Evolutionary conservation across 37 sponge, comb jelly and placozoan genomes (phyloP), one percentile per base, ranked within the genome.

Genomic region (Agelas oroides): DNA sequence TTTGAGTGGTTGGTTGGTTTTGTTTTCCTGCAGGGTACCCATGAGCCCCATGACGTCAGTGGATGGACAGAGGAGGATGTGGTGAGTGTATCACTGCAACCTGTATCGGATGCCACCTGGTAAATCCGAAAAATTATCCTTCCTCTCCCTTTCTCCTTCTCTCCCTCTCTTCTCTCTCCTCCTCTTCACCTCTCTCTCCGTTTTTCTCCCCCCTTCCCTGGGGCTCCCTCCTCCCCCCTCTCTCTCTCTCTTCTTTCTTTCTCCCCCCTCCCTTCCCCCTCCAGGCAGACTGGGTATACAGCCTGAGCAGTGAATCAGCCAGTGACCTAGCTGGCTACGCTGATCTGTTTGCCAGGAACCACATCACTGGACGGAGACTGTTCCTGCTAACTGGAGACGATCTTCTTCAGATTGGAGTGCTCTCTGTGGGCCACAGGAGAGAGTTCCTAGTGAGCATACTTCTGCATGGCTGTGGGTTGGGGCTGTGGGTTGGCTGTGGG

Each of bases 11-110:
- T 61, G 27, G 18, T 56, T 19, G 15, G 58, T 56, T 18, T 5
- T 59, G 13, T 33, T 37, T 77, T 8, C 63, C 46, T 52, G 27
- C 65, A 38, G 24, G 16, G 65, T 30, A 23, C 68, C 38, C 77
- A 15, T 32, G 88, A 88, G 70, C 24, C 39, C 5, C 83, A 86
- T 58, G 84, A 89, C 53, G 87, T 90, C 3, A 74, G 64, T 56
- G 57, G 38, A 36, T 93, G 94, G 94, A 65, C 84, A n/a, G 94
- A 93, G 63, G 84, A 89, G 15, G 94, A 93, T 18, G 94, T 90
- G 52, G 94, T 89, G 54, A n/a, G 75, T 32, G 52, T 0, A 32
- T 18, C 24, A 5, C 41, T 63, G 28, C n/a, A n/a, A n/a, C n/a
- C n/a, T n/a, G n/a, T n/a, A n/a, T n/a, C n/a, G n/a, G n/a, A n/a